Evolutionary conservation across 2,113 vertebrate genomes (phyloP), one percentile per base, ranked within the genome.

Genomic region (Hystrix cristata): DNA sequence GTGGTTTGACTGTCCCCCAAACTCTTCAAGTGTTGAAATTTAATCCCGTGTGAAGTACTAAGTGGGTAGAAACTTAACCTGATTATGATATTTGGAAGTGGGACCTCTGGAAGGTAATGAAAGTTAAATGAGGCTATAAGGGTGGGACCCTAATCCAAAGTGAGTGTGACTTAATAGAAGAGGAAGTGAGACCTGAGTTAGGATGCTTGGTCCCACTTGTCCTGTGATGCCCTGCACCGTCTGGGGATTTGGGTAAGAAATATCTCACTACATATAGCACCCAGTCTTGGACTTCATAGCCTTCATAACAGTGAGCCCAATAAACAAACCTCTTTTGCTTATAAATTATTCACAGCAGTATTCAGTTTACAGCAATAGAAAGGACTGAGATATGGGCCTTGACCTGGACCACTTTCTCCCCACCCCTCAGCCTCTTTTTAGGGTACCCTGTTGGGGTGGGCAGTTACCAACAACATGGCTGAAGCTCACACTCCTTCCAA

Each of bases 401-500:
- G 29, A 85, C 86, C 38, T 90, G 80, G 53, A 69, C 59, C 53
- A 74, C 55, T 19, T 92, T 93, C 31, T 87, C 55, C 34, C 46
- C 60, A 76, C 27, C 4, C 8, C 13, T 85, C 43, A 62, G 74
- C n/a, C 60, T 48, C 87, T 93, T 74, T 86, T 62, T 31, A 76
- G 59, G 59, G 46, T 0, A 87, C 21, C 29, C 19, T 65, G 65
- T 82, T 59, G 51, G 25, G 31, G 19, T 29, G 2, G 21, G 60
- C 46, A 62, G 25, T 83, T 87, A 72, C 31, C 57, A 80, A 80
- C 38, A 93, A 82, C 34, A 81, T 12, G 29, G 29, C 53, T 87
- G 27, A 91, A 91, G 94, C 14, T 87, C 53, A 87, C 53, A 13
- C 78, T 76, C 27, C 13, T 93, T 93, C 53, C 67, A 29, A 76